Evolutionary conservation across 2,113 vertebrate species (phyloP).

Genomic region (Hypomesus transpacificus): DNA sequence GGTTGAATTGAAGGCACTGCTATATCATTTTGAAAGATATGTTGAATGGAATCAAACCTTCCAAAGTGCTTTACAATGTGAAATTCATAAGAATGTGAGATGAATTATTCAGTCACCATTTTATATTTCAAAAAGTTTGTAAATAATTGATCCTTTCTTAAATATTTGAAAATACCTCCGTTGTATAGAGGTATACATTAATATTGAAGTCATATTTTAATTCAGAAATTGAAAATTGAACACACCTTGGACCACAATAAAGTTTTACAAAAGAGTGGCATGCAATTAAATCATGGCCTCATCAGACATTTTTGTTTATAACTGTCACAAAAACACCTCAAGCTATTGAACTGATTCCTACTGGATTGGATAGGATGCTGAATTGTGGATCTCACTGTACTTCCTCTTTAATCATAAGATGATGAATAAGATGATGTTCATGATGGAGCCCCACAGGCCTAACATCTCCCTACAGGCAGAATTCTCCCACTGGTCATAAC

Average conservation of each 20-base stretch:
- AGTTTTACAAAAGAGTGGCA: background rate
- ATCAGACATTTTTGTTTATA: background rate
- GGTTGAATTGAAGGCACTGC: constrained; percentile 4
- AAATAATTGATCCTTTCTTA: constrained; percentile 63
- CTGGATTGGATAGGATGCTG: background rate
- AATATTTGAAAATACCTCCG: constrained; percentile 55
- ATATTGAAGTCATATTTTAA: constrained; percentile 31
- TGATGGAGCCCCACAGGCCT: constrained; percentile 10
- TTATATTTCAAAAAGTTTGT: constrained; percentile 59
- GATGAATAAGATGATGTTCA: constrained; percentile 35
- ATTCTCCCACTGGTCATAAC: constrained; percentile 44
- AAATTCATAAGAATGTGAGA: constrained; percentile 44
- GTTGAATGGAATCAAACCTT: constrained; percentile 36
- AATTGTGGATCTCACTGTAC: background rate
- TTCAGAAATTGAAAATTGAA: constrained; percentile 24
- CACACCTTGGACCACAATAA: background rate
- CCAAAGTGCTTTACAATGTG: constrained; percentile 31
- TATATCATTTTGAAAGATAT: background rate
- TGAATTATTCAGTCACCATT: constrained; percentile 67
- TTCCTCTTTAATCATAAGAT: constrained; percentile 26
- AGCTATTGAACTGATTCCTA: too few species aligned
- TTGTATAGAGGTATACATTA: constrained; percentile 25
- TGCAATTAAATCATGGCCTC: background rate
- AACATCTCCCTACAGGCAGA: constrained; percentile 15
- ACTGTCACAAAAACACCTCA: too few species aligned